These are phyloP conservation scores for Bombus turneri DNA, from an alignment of 1,140 invertebrate species.

Conservation along the genomic window DNA sequence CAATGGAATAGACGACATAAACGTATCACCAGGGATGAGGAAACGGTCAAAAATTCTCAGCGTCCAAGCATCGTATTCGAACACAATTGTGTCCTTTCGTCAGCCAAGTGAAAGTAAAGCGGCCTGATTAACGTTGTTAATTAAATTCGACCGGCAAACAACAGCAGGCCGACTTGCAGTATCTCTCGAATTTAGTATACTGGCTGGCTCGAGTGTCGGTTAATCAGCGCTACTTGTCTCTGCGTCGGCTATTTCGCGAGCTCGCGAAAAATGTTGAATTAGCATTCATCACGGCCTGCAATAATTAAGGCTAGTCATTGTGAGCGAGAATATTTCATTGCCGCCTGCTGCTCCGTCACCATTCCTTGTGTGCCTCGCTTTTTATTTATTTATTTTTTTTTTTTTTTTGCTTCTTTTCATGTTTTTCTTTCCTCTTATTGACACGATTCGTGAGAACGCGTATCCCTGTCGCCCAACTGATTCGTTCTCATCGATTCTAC, in stretches of 20 bases:
- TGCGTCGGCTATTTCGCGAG: neutral
- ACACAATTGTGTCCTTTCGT: slow-evolving; percentile 25
- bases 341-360: neutral
- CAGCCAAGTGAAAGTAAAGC: slow-evolving; percentile 29
- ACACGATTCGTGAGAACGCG: neutral
- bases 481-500: neutral
- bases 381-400: no score
- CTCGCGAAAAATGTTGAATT: slow-evolving; percentile 32
- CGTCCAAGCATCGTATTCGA: neutral
- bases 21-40: neutral
- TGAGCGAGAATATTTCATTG: slow-evolving; percentile 23
- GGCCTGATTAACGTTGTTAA: slow-evolving; percentile 44
- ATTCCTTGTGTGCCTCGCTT: neutral
- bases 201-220: neutral
- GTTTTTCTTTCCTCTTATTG: neutral
- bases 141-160: slow-evolving; percentile 44
- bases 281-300: slow-evolving; percentile 21
- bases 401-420: neutral
- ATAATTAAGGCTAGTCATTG: slow-evolving; percentile 32
- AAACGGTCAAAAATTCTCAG: neutral
- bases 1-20: neutral
- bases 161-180: neutral
- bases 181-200: slow-evolving; percentile 43
- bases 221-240: slow-evolving; percentile 23
- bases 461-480: neutral